These are phyloP conservation scores for Hirtodrosophila duncani DNA, from an alignment of 2,888 invertebrate species.

Conservation along the genomic window DNA sequence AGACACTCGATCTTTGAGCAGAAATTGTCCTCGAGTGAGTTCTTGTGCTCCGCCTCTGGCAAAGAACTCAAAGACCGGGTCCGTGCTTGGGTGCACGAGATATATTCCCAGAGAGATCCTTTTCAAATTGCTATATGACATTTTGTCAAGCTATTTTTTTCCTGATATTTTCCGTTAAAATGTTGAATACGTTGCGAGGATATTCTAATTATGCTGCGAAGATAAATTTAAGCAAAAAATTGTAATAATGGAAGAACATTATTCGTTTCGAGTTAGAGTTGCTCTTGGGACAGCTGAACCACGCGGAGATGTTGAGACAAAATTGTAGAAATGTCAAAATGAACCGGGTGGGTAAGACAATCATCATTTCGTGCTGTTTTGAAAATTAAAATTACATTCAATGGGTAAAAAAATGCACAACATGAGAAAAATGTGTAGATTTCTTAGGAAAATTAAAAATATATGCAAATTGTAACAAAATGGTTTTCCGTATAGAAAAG, in stretches of 20 bases:
- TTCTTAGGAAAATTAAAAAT: constrained; percentile 9
- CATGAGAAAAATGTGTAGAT: neutral
- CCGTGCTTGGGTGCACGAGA: constrained; percentile 1
- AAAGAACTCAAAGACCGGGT: constrained; percentile 8
- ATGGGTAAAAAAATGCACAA: constrained; percentile 9
- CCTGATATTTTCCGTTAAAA: constrained; percentile 48
- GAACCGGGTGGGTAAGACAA: too few species aligned
- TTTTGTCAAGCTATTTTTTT: constrained; percentile 28
- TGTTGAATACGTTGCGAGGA: constrained; percentile 22
- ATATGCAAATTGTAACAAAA: too few species aligned
- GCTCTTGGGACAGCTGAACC: too few species aligned
- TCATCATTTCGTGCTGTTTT: constrained; percentile 2
- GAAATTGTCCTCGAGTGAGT: constrained; percentile 36
- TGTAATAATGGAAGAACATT: too few species aligned
- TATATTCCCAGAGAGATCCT: constrained; percentile 15
- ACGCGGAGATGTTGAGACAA: too few species aligned
- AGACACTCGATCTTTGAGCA: constrained; percentile 1
- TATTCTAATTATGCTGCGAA: constrained; percentile 7
- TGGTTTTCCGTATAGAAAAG: too few species aligned
- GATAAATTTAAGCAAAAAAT: too few species aligned
- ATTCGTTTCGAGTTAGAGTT: too few species aligned
- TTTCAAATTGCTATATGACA: constrained; percentile 7
- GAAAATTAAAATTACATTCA: constrained; percentile 22
- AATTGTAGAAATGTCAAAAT: too few species aligned
- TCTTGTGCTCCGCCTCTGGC: constrained; percentile 47